Conservation (phyloP, 2,888 invertebrate species). For the Polyommatus icarus region DNA sequence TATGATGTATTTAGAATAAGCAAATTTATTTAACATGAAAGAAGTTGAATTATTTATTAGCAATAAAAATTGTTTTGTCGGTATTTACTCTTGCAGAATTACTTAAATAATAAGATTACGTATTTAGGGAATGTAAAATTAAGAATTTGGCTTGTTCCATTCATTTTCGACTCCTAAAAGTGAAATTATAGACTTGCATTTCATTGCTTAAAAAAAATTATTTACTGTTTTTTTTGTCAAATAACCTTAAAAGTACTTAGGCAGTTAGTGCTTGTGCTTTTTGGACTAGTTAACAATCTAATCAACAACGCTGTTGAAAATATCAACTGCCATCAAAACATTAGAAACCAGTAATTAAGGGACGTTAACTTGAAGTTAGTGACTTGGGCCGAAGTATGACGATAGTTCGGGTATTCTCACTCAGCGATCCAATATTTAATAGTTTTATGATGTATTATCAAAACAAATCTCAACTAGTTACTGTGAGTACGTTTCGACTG, state of each 20-base stretch:
- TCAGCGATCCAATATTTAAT: slow-evolving; percentile 81
- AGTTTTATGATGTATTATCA: slow-evolving; percentile 82
- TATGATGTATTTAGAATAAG: background rate
- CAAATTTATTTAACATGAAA: background rate
- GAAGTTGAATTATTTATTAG: background rate
- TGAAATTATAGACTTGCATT: too few species aligned
- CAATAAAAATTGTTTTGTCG: background rate
- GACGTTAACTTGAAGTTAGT: slow-evolving; percentile 51
- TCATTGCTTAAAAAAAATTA: too few species aligned
- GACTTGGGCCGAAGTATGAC: slow-evolving; percentile 57
- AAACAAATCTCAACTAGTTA: slow-evolving; percentile 77
- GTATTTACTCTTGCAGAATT: background rate
- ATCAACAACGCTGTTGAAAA: too few species aligned
- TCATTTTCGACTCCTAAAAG: too few species aligned
- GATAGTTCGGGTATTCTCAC: slow-evolving; percentile 78
- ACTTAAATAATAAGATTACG: background rate
- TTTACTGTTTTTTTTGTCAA: too few species aligned
- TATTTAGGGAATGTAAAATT: background rate
- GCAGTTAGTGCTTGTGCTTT: too few species aligned
- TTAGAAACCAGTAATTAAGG: slow-evolving; percentile 4
- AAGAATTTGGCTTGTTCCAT: too few species aligned
- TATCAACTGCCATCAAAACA: too few species aligned
- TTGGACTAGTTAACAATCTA: too few species aligned
- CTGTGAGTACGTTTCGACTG: slow-evolving; percentile 72
- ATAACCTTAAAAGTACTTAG: too few species aligned